Evolutionary conservation across 2,113 vertebrate species (phyloP).

Genomic region (Sus scrofa): T2T-Sscrofa CM000821.6:3565501-3566000

Average conservation of each 20-base stretch:
- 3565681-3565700: not conserved
- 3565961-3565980: not conserved
- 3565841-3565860: not conserved
- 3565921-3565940: not conserved
- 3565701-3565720: not conserved
- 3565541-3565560: not conserved
- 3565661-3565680: not conserved
- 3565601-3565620: not conserved
- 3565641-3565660: not conserved
- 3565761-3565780: not conserved
- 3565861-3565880: not conserved
- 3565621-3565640: not conserved
- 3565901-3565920: not conserved
- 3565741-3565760: not conserved
- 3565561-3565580: not conserved
- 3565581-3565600: not conserved
- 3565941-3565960: not conserved
- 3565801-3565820: not conserved
- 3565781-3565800: not conserved
- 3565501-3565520: not conserved
- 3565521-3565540: conserved; percentile 30
- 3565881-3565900: not conserved
- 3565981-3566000: not conserved
- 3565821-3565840: not conserved
- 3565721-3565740: not conserved